Evolutionary conservation across 2,113 vertebrate species (phyloP), one percentile per base, ranked within the genome.

Genomic region (Passerina amoena): DNA sequence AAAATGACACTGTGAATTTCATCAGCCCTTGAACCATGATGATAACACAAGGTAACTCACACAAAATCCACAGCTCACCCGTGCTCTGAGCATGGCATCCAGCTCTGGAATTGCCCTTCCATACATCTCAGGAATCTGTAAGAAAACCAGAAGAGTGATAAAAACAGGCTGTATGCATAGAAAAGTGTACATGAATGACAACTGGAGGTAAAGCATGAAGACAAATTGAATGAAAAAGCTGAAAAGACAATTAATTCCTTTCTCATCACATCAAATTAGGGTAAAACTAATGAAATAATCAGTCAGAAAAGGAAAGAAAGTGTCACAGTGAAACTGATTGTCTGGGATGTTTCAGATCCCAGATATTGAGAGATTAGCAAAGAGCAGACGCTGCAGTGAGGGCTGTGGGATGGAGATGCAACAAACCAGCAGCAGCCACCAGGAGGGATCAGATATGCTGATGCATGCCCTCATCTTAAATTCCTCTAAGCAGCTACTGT

Each of bases 261-360:
- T 33, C 33, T 72, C 20, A 10, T 68, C 72, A 82, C 10, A n/a
- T 37, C 7, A 83, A 85, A 54, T 37, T 20, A 60, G 75, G 53
- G 65, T 33, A 82, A 92, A 92, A 30, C 35, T 65, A 75, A 33
- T 42, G 16, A 82, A 92, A 92, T 21, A 82, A 53, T 51, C 54
- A 28, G 24, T 27, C 61, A 90, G 57, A 92, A 86, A 80, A 95
- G 33, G 69, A 75, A 93, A 96, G 75, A n/a, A n/a, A n/a, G n/a
- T 70, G 37, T 6, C 9, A 5, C 16, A 44, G 50, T 28, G 64
- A 69, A 89, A 78, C 24, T 77, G 40, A 38, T 5, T 60, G 50
- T 33, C 56, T 9, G 53, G 65, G 33, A 45, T 45, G 17, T 40
- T 81, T 35, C 51, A 75, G 63, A 40, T 69, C 24, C 14, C 72